These are phyloP conservation scores for Ornithorhynchus anatinus DNA, from an alignment of 2,113 vertebrate genomes.

Conservation along the genomic window DNA sequence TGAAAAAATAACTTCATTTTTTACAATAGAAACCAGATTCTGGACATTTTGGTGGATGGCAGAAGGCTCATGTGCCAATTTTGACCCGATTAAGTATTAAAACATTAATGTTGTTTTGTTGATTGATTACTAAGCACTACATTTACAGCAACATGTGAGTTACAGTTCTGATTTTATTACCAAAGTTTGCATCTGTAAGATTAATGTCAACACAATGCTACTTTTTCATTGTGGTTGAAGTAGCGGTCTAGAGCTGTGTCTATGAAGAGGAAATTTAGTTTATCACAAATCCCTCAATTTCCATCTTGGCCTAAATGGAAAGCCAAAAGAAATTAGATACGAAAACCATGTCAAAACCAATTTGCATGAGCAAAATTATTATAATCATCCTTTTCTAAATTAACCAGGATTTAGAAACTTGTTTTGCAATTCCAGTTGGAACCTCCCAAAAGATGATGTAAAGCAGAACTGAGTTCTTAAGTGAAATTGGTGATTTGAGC, in stretches of 20 bases:
- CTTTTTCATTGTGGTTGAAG: too few species aligned
- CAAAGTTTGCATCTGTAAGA: too few species aligned
- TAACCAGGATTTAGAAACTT: slow-evolving; percentile 53
- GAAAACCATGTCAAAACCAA: slow-evolving; percentile 63
- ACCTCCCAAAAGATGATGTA: background rate
- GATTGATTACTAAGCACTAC: background rate
- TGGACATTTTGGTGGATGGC: background rate
- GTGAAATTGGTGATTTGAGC: background rate
- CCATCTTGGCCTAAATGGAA: slow-evolving; percentile 57
- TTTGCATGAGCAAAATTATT: slow-evolving; percentile 67
- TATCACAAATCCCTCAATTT: slow-evolving; percentile 57
- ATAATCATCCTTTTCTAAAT: slow-evolving; percentile 57
- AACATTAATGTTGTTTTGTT: background rate
- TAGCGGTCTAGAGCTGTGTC: background rate
- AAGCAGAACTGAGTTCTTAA: background rate
- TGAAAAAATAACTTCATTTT: background rate
- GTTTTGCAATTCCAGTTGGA: background rate
- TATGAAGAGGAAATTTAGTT: slow-evolving; percentile 43
- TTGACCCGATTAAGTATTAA: background rate
- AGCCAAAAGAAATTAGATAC: slow-evolving; percentile 64
- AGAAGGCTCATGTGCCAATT: background rate
- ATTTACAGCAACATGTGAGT: too few species aligned
- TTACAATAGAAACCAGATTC: background rate
- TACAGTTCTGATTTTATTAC: background rate
- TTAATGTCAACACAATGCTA: too few species aligned